These are phyloP conservation scores for Piaya cayana DNA, from an alignment of 2,113 vertebrate species.

Conservation along the genomic window DNA sequence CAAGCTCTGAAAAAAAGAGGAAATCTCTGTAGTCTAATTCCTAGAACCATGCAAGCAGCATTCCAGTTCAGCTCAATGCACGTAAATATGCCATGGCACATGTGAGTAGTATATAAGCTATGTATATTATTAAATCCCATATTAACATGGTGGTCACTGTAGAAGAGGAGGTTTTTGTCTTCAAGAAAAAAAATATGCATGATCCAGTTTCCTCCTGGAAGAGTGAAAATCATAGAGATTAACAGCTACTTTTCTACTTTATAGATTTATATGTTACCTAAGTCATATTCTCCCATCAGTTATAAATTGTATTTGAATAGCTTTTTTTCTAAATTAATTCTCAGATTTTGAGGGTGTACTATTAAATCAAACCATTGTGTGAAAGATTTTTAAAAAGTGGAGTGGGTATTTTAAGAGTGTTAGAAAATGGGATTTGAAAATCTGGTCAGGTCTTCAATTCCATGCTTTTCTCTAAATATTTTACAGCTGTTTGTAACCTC, in stretches of 20 bases:
- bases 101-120: background rate
- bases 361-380: background rate
- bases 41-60: background rate
- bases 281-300: background rate
- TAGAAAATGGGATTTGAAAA: background rate
- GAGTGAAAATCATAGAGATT: background rate
- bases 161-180: background rate
- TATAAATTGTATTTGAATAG: background rate
- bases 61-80: background rate
- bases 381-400: background rate
- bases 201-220: background rate
- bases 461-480: conserved; percentile 6
- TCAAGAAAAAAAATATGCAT: background rate
- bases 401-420: background rate
- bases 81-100: background rate
- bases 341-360: background rate
- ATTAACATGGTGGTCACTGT: background rate
- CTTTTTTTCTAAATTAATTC: background rate
- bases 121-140: background rate
- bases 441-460: conserved; percentile 1
- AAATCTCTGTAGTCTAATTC: background rate
- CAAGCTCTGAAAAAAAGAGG: background rate
- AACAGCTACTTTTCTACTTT: background rate
- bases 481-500: conserved; percentile 22
- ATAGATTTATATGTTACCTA: background rate